These are phyloP conservation scores for Aphis craccivora DNA, from an alignment of 1,140 invertebrate species.

Conservation along the genomic window DNA sequence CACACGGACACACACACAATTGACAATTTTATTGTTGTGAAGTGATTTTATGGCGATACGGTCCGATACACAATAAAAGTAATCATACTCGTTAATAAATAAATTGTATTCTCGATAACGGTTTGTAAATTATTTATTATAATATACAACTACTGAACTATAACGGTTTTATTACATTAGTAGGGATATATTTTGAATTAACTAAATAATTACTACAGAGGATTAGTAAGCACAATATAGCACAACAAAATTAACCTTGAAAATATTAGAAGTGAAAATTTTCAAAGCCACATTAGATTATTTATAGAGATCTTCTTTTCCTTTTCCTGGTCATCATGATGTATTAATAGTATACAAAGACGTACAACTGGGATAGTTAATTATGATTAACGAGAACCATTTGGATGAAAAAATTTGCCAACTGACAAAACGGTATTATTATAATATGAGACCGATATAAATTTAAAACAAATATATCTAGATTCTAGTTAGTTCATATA, in stretches of 20 bases:
- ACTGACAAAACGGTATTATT: not conserved
- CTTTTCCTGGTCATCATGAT: slow-evolving; percentile 23
- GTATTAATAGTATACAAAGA: slow-evolving; percentile 44
- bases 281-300: not conserved
- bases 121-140: not conserved
- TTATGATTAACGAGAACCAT: slow-evolving; percentile 32
- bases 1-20: not conserved
- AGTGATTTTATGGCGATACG: not conserved
- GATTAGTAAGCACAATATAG: slow-evolving; percentile 21
- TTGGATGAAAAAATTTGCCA: not conserved
- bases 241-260: slow-evolving; percentile 34
- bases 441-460: not conserved
- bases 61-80: slow-evolving; percentile 6
- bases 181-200: not conserved
- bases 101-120: not conserved
- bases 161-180: not conserved
- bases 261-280: not conserved
- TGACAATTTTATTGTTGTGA: slow-evolving; percentile 5
- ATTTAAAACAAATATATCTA: not conserved
- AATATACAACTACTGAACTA: not conserved
- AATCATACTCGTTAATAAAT: slow-evolving; percentile 14
- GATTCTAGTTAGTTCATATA: not conserved
- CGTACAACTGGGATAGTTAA: not conserved
- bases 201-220: not conserved
- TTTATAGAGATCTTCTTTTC: slow-evolving; percentile 38